phyloP scores from a whole-genome alignment of 2,888 invertebrate genomes.

The Sepiola atlantica region DNA sequence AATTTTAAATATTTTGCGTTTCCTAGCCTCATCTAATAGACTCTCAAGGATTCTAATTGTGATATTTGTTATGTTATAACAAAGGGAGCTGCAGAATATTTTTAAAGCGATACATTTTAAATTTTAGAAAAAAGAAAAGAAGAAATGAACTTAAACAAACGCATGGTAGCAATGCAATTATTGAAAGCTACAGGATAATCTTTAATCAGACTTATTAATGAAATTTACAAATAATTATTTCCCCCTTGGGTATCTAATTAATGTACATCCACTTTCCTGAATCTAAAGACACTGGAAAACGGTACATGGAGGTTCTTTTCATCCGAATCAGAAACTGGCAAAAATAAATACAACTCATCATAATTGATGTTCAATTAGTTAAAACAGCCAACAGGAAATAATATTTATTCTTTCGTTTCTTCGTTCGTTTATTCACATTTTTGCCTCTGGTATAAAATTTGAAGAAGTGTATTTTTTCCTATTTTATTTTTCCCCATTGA shows the following conservation, averaged over 20 bases:
- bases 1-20: neutral
- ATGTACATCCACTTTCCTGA: neutral
- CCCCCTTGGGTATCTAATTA: neutral
- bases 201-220: constrained; percentile 14
- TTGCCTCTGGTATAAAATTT: neutral
- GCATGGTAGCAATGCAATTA: neutral
- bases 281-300: neutral
- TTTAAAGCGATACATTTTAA: neutral
- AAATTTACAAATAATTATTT: constrained; percentile 19
- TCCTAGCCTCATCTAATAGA: neutral
- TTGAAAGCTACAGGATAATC: neutral
- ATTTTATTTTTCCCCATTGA: neutral
- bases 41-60: neutral
- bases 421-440: neutral
- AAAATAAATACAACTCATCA: constrained; percentile 11
- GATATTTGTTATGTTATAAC: neutral
- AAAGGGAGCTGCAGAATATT: neutral
- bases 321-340: neutral
- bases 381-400: neutral
- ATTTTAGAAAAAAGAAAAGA: neutral
- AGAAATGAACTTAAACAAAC: neutral
- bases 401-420: neutral
- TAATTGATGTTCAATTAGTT: constrained; percentile 10
- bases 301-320: neutral
- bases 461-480: neutral